These are phyloP conservation scores for Dasypus novemcinctus DNA, from an alignment of 2,113 vertebrate species.

Conservation along the genomic window DNA sequence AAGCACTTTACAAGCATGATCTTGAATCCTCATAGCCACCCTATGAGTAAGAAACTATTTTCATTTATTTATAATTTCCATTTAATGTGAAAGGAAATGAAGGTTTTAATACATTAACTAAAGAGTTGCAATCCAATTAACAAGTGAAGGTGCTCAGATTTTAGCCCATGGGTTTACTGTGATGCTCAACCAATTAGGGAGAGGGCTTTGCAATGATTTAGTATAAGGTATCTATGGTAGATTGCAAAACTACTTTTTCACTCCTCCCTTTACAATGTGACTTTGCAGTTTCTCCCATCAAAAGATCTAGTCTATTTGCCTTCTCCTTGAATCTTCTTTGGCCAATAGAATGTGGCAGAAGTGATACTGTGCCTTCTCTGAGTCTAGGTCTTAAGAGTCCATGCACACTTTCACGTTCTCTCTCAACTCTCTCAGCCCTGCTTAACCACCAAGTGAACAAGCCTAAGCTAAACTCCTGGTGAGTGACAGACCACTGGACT, in stretches of 20 bases:
- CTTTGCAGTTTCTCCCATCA: neutral
- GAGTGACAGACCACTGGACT: neutral
- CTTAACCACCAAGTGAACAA: neutral
- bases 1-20: conserved; percentile 16
- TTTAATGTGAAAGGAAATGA: neutral
- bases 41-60: neutral
- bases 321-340: neutral
- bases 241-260: conserved; percentile 13
- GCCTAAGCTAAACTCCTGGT: neutral
- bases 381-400: neutral
- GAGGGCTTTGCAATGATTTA: neutral
- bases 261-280: neutral
- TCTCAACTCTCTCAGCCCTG: neutral
- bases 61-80: neutral
- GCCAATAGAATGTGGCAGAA: neutral
- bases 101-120: neutral
- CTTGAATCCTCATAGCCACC: neutral
- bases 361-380: neutral
- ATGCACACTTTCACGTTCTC: neutral
- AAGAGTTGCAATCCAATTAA: conserved; percentile 6
- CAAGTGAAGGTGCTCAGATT: conserved; percentile 11
- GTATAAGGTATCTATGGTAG: neutral
- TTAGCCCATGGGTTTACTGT: neutral
- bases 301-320: neutral
- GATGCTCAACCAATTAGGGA: conserved; percentile 6